A percentile compares a stretch with the other conserved stretches of the same genome.
Conservation (phyloP, 2,888 invertebrate genomes). For the Plutella xylostella region DNA sequence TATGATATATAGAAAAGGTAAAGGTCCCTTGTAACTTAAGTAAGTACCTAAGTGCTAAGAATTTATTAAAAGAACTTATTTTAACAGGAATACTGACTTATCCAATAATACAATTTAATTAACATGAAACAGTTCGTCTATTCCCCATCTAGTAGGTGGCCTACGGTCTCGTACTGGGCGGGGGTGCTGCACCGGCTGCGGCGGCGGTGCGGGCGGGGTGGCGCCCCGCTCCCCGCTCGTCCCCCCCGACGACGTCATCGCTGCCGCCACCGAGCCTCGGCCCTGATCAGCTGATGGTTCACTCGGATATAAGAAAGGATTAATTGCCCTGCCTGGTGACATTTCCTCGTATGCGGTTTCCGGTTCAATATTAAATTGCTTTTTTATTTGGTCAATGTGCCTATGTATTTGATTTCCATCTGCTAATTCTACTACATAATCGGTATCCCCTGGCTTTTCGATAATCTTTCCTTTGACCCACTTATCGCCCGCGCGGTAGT, state of each 20-base stretch:
- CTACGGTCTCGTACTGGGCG: not conserved
- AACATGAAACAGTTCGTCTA: not conserved
- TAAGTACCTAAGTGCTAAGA: too few relatives aligned
- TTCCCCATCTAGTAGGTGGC: not conserved
- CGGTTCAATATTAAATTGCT: too few relatives aligned
- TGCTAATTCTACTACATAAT: not conserved
- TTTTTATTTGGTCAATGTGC: not conserved
- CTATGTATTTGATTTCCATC: not conserved
- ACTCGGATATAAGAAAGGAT: not conserved
- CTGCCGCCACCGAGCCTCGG: not conserved
- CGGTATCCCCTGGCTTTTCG: not conserved
- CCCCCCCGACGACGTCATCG: not conserved
- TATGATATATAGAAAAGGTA: too few relatives aligned
- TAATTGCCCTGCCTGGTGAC: not conserved
- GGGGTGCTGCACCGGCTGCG: too few relatives aligned
- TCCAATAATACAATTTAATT: not conserved
- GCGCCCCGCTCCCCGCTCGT: not conserved
- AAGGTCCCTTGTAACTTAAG: too few relatives aligned
- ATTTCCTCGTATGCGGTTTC: too few relatives aligned
- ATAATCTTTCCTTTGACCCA: not conserved
- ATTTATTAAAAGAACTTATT: too few relatives aligned
- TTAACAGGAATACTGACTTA: too few relatives aligned
- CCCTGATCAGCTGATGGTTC: not conserved
- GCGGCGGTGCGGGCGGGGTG: not conserved
- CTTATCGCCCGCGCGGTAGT: not conserved